phyloP scores from a whole-genome alignment of 1,140 invertebrate genomes.

The Ceratoteleas bidentatus region DNA sequence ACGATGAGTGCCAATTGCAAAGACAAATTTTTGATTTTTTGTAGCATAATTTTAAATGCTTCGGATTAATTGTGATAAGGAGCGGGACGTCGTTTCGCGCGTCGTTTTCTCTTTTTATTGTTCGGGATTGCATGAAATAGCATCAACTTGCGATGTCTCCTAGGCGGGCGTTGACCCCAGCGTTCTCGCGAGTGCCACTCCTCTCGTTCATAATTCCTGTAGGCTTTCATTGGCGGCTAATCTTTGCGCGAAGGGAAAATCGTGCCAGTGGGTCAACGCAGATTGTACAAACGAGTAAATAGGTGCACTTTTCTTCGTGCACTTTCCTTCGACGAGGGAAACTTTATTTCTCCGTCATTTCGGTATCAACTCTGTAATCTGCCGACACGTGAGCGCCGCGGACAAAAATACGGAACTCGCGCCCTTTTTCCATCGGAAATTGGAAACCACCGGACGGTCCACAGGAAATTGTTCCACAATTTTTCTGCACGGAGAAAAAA shows the following conservation, averaged over 20 bases:
- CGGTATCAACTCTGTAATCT: constrained; percentile 59
- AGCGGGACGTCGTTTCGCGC: too few relatives aligned
- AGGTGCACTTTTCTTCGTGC: constrained; percentile 69
- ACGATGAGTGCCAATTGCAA: too few relatives aligned
- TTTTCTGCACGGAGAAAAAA: too few relatives aligned
- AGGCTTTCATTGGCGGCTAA: constrained; percentile 71
- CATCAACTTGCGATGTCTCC: constrained; percentile 57
- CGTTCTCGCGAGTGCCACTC: constrained; percentile 63
- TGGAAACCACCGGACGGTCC: too few relatives aligned
- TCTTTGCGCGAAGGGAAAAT: constrained; percentile 73
- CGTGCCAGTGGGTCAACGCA: constrained; percentile 70
- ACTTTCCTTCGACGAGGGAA: constrained; percentile 70
- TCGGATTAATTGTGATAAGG: too few relatives aligned
- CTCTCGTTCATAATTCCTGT: constrained; percentile 66
- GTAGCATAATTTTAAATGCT: too few relatives aligned
- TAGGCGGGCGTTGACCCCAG: constrained; percentile 54
- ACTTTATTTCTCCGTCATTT: constrained; percentile 69
- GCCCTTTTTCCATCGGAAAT: too few relatives aligned
- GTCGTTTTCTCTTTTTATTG: constrained; percentile 59
- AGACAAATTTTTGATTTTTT: too few relatives aligned
- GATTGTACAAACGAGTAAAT: constrained; percentile 68
- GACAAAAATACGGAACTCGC: constrained; percentile 49
- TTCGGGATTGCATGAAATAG: constrained; percentile 44
- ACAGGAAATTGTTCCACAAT: too few relatives aligned
- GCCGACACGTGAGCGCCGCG: constrained; percentile 39